Percentiles rank a stretch among this genome's conserved stretches.
Conservation (phyloP, 2,797 vertebrate species). For the Enteromius anoplus region DNA sequence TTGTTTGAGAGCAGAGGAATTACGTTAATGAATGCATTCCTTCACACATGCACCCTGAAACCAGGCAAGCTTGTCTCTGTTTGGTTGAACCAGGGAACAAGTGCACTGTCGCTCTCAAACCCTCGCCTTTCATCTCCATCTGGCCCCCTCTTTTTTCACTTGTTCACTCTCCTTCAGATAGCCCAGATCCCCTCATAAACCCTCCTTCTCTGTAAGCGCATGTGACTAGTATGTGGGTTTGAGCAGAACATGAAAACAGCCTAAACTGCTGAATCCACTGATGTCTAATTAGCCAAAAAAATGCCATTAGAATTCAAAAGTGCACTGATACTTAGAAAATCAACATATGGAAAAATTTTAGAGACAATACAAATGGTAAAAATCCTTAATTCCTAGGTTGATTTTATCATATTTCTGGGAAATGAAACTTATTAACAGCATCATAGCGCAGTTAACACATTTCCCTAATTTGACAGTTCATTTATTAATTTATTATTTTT, state of each 20-base stretch:
- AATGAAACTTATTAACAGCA: not conserved
- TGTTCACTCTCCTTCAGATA: slow-evolving; percentile 22
- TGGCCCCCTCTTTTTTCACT: slow-evolving; percentile 28
- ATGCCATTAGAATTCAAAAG: not conserved
- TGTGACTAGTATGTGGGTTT: slow-evolving; percentile 35
- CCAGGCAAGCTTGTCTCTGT: slow-evolving; percentile 67
- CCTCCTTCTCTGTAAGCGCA: slow-evolving; percentile 30
- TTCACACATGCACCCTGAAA: slow-evolving; percentile 82
- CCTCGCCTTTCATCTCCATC: slow-evolving; percentile 18
- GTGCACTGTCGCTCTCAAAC: slow-evolving; percentile 48
- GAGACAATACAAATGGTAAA: not conserved
- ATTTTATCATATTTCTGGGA: not conserved
- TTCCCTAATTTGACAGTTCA: not conserved
- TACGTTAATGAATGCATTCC: slow-evolving; percentile 86
- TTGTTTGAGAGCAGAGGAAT: slow-evolving; percentile 80
- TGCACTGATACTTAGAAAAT: not conserved
- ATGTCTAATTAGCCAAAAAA: not conserved
- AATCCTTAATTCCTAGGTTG: not conserved
- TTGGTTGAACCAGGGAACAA: slow-evolving; percentile 43
- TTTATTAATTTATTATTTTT: not conserved
- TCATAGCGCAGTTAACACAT: not conserved
- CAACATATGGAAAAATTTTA: not conserved
- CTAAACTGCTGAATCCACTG: slow-evolving; percentile 49
- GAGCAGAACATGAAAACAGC: slow-evolving; percentile 56
- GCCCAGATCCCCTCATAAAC: slow-evolving; percentile 33